Evolutionary conservation across 2,888 invertebrate genomes (phyloP).

Genomic region (Pammene aurita): DNA sequence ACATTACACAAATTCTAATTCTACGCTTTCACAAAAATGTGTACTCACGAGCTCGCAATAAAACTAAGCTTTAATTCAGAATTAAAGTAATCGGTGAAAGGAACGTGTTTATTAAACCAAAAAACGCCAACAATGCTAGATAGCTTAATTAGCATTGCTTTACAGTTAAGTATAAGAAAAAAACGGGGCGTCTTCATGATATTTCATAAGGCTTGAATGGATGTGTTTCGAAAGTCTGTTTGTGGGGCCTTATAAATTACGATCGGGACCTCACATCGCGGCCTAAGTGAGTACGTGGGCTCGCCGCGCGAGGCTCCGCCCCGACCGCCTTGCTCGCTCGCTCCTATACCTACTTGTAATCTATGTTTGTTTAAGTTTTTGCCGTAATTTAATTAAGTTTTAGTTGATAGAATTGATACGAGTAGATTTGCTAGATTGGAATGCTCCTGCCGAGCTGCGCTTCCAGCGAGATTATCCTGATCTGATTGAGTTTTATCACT

Average conservation of each 20-base stretch:
- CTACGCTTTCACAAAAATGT: conserved; percentile 41
- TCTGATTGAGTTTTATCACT: no score
- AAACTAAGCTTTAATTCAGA: conserved; percentile 47
- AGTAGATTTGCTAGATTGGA: no score
- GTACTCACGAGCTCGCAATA: conserved; percentile 63
- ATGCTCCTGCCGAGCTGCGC: no score
- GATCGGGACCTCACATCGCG: conserved; percentile 76
- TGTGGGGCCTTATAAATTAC: conserved; percentile 80
- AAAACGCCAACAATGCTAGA: conserved; percentile 52
- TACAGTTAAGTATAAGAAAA: conserved; percentile 36
- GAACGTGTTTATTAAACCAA: conserved; percentile 32
- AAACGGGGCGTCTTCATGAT: conserved; percentile 56
- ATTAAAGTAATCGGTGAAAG: conserved; percentile 53
- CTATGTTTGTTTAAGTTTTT: conserved; percentile 53
- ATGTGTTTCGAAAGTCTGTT: conserved; percentile 66
- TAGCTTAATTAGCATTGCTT: conserved; percentile 66
- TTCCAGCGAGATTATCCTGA: no score
- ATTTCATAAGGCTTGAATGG: conserved; percentile 62
- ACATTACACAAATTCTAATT: conserved; percentile 24
- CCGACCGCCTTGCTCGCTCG: conserved; percentile 42
- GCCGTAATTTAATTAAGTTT: conserved; percentile 55
- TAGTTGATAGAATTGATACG: conserved; percentile 28
- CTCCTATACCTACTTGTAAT: conserved; percentile 46
- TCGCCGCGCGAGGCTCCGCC: conserved; percentile 68
- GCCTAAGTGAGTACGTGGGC: conserved; percentile 73